A percentile compares a stretch with the other conserved stretches of the same genome.
Conservation (phyloP, 2,113 vertebrate species). For the Indicator maculatus region DNA sequence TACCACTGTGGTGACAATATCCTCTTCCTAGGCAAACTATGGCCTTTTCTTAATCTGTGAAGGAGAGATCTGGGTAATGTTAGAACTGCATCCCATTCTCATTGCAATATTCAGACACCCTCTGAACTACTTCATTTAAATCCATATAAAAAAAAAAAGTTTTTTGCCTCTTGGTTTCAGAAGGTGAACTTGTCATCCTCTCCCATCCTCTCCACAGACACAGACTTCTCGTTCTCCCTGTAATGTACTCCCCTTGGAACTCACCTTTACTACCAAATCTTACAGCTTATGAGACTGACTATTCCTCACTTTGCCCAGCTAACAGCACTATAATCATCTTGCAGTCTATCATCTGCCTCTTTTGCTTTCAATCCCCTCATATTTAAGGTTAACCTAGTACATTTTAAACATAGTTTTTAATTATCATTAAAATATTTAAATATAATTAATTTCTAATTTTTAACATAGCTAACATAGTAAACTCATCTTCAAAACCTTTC, state of each 20-base stretch:
- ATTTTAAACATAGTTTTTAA: not conserved
- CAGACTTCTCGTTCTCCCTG: not conserved
- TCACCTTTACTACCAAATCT: not conserved
- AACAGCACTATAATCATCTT: not conserved
- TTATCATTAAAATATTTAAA: not conserved
- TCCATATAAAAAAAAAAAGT: not conserved
- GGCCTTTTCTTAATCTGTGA: not conserved
- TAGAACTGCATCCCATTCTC: not conserved
- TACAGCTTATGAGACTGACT: not conserved
- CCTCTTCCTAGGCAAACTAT: not conserved
- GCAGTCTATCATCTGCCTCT: not conserved
- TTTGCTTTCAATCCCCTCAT: not conserved
- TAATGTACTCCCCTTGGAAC: not conserved
- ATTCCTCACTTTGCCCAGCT: not conserved
- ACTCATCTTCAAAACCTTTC: not conserved
- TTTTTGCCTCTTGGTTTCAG: not conserved
- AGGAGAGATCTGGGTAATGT: not conserved
- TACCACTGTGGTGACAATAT: not conserved
- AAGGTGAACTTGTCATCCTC: not conserved
- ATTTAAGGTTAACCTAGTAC: not conserved
- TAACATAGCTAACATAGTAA: not conserved
- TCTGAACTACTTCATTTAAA: not conserved
- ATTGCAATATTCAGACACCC: not conserved
- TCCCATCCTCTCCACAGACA: not conserved
- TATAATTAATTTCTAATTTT: not conserved